Evolutionary conservation across 2,113 vertebrate species (phyloP).

Genomic region (Brachyistius frenatus): DNA sequence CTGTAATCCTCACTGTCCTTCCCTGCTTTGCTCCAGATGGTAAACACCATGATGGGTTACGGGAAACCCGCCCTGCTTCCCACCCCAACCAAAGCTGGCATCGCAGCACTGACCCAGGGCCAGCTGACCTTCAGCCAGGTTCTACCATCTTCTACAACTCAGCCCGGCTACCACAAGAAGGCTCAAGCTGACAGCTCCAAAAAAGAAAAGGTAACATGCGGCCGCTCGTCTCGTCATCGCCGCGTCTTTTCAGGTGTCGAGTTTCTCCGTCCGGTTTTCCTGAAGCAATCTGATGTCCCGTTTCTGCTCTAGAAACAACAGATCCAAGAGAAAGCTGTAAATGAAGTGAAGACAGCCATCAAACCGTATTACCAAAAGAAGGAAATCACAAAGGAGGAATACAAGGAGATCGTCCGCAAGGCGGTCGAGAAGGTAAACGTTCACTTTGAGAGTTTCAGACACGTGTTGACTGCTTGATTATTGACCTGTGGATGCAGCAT

Average conservation of each 20-base stretch:
- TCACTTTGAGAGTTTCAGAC: too few relatives aligned
- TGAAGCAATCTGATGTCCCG: neutral
- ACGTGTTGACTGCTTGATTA: too few relatives aligned
- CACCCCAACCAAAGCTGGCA: constrained; percentile 84
- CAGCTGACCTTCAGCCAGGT: constrained; percentile 84
- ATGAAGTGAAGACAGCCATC: constrained; percentile 95
- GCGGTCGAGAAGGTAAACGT: constrained; percentile 93
- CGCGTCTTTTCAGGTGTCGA: too few relatives aligned
- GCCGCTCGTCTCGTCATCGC: too few relatives aligned
- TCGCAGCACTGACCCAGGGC: constrained; percentile 63
- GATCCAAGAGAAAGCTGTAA: constrained; percentile 95
- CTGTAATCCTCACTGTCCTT: neutral
- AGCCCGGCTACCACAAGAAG: constrained; percentile 85
- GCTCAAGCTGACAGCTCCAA: constrained; percentile 95
- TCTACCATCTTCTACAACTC: constrained; percentile 88
- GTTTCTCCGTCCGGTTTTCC: neutral
- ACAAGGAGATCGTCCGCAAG: constrained; percentile 98
- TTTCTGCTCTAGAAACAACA: constrained; percentile 87
- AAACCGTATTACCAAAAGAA: constrained; percentile 99
- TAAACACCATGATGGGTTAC: constrained; percentile 78
- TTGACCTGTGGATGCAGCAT: too few relatives aligned
- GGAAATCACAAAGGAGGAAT: constrained; percentile 98
- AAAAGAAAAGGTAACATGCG: constrained; percentile 91
- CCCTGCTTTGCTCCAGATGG: constrained; percentile 79
- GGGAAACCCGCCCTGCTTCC: constrained; percentile 85